Evolutionary conservation across 2,888 invertebrate species (phyloP), one percentile per base, ranked within the genome.

Genomic region (Nomada fabriciana): DNA sequence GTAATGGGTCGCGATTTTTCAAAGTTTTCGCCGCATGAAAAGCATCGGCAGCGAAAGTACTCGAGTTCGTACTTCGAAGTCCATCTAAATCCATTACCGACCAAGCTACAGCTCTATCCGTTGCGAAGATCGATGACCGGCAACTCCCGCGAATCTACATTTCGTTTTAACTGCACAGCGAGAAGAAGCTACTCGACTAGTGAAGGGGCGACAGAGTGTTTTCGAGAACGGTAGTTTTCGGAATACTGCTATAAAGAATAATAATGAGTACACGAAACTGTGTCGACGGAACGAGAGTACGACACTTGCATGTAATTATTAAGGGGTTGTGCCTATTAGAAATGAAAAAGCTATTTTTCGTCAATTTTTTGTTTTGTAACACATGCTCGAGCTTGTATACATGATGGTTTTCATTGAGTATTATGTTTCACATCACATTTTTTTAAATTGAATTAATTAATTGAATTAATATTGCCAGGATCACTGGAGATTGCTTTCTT

Each of bases 1-100:
- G 42, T 43, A 61, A 64, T 76, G 42, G 68, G 29, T 57, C 36
- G 9, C 25, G 25, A 69, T 76, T 79, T 79, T 76, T 60, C 68
- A 65, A 70, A 76, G 57, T 76, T 76, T 43, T 36, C 69, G 52
- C 29, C 20, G 52, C 43, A 59, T 69, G 64, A 64, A 64, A 64
- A 59, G 70, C 52, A 23, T 52, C 65, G 76, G 55, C 53, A 61
- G 63, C 68, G 65, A 80, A 77, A 80, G n/a, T n/a, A n/a, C 60
- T 65, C 65, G 59, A 52, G 69, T 70, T 70, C 64, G 77, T 77
- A 65, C 65, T 77, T 47, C n/a, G 64, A 47, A 60, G 79, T 80
- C 77, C 70, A 80, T 80, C 70, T 65, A 77, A 77, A 77, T 77
- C 77, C 79, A 77, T 80, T 78, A 76, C 76, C 69, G 55, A 63